Evolutionary conservation across 1,140 invertebrate genomes (phyloP), one percentile per base, ranked within the genome.

Genomic region (Carcinoscorpius rotundicauda): DNA sequence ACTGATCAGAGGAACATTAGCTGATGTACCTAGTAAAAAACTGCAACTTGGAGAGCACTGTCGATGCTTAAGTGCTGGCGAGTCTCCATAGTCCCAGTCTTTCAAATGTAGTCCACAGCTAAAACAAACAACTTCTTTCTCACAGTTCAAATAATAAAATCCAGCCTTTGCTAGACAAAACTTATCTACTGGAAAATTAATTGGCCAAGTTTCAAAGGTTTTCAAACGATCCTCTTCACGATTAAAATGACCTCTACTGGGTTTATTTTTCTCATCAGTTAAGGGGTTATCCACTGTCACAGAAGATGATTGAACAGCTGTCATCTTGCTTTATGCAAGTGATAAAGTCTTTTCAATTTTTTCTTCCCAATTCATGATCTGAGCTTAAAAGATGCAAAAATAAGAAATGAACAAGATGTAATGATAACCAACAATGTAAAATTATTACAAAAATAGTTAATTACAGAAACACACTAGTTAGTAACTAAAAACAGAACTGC

Each of bases 61-160:
- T 49, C 80, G 77, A 76, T 88, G 87, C 81, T 78, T 69, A 75
- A 78, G 81, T 86, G 85, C 8, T 5, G 83, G 85, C 73, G 85
- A 82, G 72, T 91, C 88, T 4, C 84, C 84, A 75, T 83, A 87
- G 68, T 87, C 82, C 88, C 87, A 90, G 65, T 86, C 81, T 0
- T 82, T 81, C 70, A 90, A 84, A 75, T 80, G 82, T n/a, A 79
- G 76, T 52, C 82, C 81, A 76, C 89, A 91, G 67, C 82, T 79
- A 72, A 88, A 87, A 75, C 89, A 91, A 73, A 88, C 81, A 4
- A 88, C 87, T 71, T 86, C 83, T 9, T 82, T 76, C 52, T 77
- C 82, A 67, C 78, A 76, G 11, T 86, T 86, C 3, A 83, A 85
- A 60, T 86, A 89, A 73, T 83, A 91, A 78, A 94, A 93, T 8